phyloP scores from a whole-genome alignment of 2,888 invertebrate species.

The Leptopilina drosophilae region DNA sequence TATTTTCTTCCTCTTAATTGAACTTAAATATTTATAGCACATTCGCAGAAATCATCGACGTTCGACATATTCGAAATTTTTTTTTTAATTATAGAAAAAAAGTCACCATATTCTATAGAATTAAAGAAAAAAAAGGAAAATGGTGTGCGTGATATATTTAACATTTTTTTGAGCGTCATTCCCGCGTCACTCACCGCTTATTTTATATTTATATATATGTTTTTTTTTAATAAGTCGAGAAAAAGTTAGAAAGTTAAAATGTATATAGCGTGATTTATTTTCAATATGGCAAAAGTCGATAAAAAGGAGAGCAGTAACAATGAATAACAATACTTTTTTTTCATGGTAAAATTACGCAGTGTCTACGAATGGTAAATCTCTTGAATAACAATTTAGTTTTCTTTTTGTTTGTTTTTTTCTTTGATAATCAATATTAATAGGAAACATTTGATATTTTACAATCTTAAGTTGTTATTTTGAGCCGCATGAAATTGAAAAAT shows the following conservation, averaged over 20 bases:
- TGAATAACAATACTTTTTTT: conserved; percentile 67
- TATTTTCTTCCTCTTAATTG: not conserved
- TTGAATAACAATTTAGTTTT: conserved; percentile 70
- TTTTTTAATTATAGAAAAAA: not conserved
- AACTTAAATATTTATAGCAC: not conserved
- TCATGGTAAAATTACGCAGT: conserved; percentile 67
- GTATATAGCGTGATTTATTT: conserved; percentile 66
- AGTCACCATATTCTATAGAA: not conserved
- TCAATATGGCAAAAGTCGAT: conserved; percentile 70
- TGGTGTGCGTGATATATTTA: not conserved
- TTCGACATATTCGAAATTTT: conserved; percentile 8
- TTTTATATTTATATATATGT: no score
- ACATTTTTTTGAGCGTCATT: conserved; percentile 35
- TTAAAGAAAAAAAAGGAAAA: not conserved
- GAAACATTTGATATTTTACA: conserved; percentile 62
- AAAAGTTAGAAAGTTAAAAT: conserved; percentile 69
- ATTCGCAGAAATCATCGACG: conserved; percentile 40
- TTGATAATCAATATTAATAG: no score
- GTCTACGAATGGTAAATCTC: conserved; percentile 72
- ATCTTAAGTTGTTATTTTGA: not conserved
- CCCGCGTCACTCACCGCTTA: conserved; percentile 58
- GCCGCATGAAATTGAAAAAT: not conserved
- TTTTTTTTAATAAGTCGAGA: conserved; percentile 54
- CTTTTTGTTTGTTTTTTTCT: conserved; percentile 58
- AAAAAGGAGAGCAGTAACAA: conserved; percentile 74